Percentiles rank a stretch among this genome's conserved stretches.
These are phyloP conservation scores for Beroe forskalii DNA, from an alignment of 37 sponge, comb jelly and placozoan genomes.

Conservation along the genomic window DNA sequence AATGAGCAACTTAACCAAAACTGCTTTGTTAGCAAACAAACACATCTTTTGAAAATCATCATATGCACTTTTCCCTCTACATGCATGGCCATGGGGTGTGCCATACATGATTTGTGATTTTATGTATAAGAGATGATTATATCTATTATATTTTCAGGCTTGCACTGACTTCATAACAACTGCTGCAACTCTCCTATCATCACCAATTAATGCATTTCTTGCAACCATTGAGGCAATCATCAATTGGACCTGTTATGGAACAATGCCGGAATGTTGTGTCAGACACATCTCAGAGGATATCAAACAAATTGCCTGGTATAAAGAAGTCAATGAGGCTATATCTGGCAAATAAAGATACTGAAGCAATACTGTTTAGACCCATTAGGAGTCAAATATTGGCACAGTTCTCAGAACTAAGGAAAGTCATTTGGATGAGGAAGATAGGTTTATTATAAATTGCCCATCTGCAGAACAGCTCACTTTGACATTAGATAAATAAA, in stretches of 20 bases:
- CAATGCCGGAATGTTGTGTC: slow-evolving; percentile 52
- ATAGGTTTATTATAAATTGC: slow-evolving; percentile 90
- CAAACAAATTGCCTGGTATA: slow-evolving; percentile 70
- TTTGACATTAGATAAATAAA: no score
- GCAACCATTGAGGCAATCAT: slow-evolving; percentile 15
- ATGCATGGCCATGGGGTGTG: no score
- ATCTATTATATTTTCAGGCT: slow-evolving; percentile 43
- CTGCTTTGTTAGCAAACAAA: no score
- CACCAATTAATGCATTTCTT: slow-evolving; percentile 44
- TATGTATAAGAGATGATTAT: no score
- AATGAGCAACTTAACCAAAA: no score
- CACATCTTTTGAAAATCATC: no score
- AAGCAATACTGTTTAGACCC: slow-evolving; percentile 92
- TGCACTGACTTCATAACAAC: slow-evolving; percentile 60
- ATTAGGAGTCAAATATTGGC: slow-evolving; percentile 71
- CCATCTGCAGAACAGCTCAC: slow-evolving; percentile 90
- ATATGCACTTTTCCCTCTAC: no score
- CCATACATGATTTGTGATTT: no score
- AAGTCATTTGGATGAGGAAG: slow-evolving; percentile 78
- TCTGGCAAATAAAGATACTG: slow-evolving; percentile 92
- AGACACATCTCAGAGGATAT: slow-evolving; percentile 30
- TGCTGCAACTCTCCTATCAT: slow-evolving; percentile 45
- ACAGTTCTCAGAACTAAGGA: slow-evolving; percentile 69
- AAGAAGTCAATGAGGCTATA: slow-evolving; percentile 76
- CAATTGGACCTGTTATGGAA: background rate